Evolutionary conservation across 2,888 invertebrate species (phyloP), one percentile per base, ranked within the genome.

Genomic region (Nemurella pictetii): DNA sequence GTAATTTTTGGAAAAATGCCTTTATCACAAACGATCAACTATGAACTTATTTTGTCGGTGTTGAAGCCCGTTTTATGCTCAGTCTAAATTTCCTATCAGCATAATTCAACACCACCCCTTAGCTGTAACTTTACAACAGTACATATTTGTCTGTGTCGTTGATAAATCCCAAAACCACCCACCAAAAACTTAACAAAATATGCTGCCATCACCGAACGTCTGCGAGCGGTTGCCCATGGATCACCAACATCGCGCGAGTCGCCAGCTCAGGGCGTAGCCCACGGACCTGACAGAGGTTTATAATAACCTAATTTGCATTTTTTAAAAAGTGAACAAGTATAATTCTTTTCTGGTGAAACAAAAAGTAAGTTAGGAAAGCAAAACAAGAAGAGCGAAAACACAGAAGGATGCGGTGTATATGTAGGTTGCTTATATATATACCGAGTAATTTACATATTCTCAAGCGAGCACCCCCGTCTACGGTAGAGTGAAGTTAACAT

Each of bases 281-380:
- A 80, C n/a, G 25, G 72, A 12, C 82, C 28, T 36, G 72, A 26
- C 29, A 7, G n/a, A 20, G 26, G 2, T 84, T 35, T 85, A 85
- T 85, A 85, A 85, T 84, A 84, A 84, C 84, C 84, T 85, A 82
- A 85, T 85, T 85, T 85, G 85, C 84, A 85, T 85, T 84, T 83
- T 73, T 78, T 55, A 83, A 83, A 55, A 84, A 85, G 80, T 55
- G 20, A 84, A 85, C 72, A 81, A 25, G 55, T 82, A 55, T 82
- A 72, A 82, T 55, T 82, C 82, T 82, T 82, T 30, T 82, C 28
- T 82, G 27, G 25, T 12, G 82, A 82, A 72, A 82, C 72, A 82
- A 78, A 30, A 78, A 28, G 78, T 78, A 27, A 27, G 28, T 27
- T 75, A n/a, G 28, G 26, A 75, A 75, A 28, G 27, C 28, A 78